Percentiles rank a stretch among this genome's conserved stretches.
Conservation (phyloP, 2,888 invertebrate species). For the Agriopis aurantiaria region DNA sequence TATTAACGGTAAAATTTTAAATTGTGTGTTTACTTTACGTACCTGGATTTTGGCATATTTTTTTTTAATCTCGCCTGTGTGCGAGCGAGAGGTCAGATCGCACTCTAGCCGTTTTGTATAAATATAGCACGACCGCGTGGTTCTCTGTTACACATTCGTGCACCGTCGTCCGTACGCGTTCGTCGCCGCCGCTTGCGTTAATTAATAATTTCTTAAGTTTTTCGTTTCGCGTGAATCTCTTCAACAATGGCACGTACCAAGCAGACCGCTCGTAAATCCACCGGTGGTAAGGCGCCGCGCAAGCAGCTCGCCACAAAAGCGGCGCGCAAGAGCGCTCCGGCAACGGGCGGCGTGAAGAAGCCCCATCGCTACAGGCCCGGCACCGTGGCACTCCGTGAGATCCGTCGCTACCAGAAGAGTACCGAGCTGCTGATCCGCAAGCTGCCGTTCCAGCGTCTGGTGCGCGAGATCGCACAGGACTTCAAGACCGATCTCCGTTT, state of each 20-base stretch:
- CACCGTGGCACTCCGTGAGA: constrained; percentile 96
- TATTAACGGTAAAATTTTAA: too few relatives aligned
- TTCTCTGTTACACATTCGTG: too few relatives aligned
- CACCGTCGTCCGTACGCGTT: too few relatives aligned
- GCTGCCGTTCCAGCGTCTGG: constrained; percentile 33
- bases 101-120: too few relatives aligned
- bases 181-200: not conserved
- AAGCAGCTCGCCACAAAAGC: constrained; percentile 95
- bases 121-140: too few relatives aligned
- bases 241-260: constrained; percentile 88
- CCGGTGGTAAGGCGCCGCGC: constrained; percentile 96
- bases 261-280: constrained; percentile 96
- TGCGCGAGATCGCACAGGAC: too few relatives aligned
- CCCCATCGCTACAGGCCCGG: constrained; percentile 94
- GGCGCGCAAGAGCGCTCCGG: constrained; percentile 91
- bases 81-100: too few relatives aligned
- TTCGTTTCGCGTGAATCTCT: not conserved
- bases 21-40: too few relatives aligned
- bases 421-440: constrained; percentile 96
- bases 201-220: not conserved
- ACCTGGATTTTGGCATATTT: too few relatives aligned
- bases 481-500: too few relatives aligned
- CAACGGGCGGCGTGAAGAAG: constrained; percentile 95
- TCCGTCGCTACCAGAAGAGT: constrained; percentile 95
- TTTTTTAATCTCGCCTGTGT: too few relatives aligned